Conservation (phyloP, 2,888 invertebrate species). For the Scaptomyza polygonia region DNA sequence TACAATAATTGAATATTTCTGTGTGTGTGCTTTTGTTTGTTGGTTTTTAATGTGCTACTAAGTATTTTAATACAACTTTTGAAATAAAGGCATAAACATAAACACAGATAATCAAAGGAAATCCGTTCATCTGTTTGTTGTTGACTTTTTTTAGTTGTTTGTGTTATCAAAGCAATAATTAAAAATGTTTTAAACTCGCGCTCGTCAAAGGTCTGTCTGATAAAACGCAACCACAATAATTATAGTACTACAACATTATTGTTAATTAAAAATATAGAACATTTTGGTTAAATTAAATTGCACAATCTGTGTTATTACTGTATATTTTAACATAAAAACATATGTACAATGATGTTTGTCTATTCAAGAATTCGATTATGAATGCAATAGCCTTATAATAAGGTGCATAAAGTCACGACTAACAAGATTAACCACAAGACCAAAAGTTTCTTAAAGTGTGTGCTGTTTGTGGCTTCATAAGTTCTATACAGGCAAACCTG, state of each 20-base stretch:
- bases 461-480: constrained; percentile 14
- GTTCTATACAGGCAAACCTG: no score
- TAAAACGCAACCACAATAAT: constrained; percentile 11
- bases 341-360: background rate
- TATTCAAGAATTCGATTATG: background rate
- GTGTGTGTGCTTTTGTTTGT: background rate
- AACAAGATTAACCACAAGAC: constrained; percentile 10
- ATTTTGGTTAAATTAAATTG: background rate
- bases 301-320: background rate
- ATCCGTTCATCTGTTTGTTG: background rate
- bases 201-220: constrained; percentile 57
- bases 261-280: background rate
- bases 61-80: constrained; percentile 34
- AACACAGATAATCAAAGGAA: constrained; percentile 14
- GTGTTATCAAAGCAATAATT: constrained; percentile 27
- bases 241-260: background rate
- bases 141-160: constrained; percentile 1
- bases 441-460: background rate
- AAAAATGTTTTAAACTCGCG: constrained; percentile 15
- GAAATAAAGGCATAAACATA: constrained; percentile 5
- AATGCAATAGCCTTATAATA: no score
- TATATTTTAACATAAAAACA: background rate
- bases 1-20: background rate
- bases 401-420: background rate
- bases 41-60: constrained; percentile 4